Conservation (phyloP, 2,888 invertebrate species). For the Chloromyia formosa region DNA sequence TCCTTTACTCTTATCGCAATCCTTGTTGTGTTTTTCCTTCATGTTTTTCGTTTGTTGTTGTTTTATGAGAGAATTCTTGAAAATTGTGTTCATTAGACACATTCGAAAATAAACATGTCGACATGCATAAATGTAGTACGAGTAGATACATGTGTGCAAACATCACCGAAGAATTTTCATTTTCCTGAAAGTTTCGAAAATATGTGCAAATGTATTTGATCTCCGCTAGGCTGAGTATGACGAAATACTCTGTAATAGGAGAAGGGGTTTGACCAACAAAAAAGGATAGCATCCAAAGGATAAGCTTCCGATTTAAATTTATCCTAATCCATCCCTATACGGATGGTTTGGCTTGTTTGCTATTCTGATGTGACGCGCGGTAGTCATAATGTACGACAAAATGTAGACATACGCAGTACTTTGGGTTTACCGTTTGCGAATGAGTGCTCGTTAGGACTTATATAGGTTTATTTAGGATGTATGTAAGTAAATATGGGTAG, state of each 20-base stretch:
- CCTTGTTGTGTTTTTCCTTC: no score
- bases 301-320: slow-evolving; percentile 5
- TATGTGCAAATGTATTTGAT: neutral
- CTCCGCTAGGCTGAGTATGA: no score
- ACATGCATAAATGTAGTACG: neutral
- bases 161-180: neutral
- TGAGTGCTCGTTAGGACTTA: no score
- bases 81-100: slow-evolving; percentile 7
- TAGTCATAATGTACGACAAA: no score
- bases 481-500: no score
- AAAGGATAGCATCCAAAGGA: neutral
- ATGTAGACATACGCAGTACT: no score
- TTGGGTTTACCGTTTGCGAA: no score
- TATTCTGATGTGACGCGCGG: neutral
- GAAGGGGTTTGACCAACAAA: neutral
- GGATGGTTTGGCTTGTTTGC: neutral
- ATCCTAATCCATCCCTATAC: neutral
- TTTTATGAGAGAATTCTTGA: neutral
- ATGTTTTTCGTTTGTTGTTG: no score
- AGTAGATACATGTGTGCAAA: neutral
- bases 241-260: neutral
- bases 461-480: no score
- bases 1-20: no score
- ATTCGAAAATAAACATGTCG: neutral
- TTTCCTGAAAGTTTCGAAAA: neutral